These are phyloP conservation scores for Stenurella melanura DNA, from an alignment of 2,888 invertebrate species.

Conservation along the genomic window DNA sequence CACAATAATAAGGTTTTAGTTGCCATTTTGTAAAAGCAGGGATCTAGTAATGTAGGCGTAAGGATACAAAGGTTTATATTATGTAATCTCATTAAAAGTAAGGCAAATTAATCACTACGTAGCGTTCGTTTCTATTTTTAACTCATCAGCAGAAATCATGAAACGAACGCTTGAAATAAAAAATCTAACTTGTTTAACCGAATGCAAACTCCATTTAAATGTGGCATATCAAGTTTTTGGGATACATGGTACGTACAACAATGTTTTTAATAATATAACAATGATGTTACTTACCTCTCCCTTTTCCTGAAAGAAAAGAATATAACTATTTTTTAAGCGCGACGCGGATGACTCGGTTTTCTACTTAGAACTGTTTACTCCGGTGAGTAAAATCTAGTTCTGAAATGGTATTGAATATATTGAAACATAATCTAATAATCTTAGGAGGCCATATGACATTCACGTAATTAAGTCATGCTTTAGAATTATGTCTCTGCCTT, in stretches of 20 bases:
- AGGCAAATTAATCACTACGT: slow-evolving; percentile 45
- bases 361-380: not conserved
- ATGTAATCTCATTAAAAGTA: slow-evolving; percentile 34
- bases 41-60: slow-evolving; percentile 30
- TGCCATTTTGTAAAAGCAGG: slow-evolving; percentile 49
- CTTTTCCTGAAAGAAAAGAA: slow-evolving; percentile 35
- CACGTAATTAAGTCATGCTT: slow-evolving; percentile 54
- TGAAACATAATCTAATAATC: slow-evolving; percentile 53
- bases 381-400: not conserved
- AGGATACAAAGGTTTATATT: slow-evolving; percentile 41
- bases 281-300: slow-evolving; percentile 43
- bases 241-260: slow-evolving; percentile 57
- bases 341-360: slow-evolving; percentile 17
- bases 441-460: slow-evolving; percentile 58
- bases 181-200: slow-evolving; percentile 64
- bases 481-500: slow-evolving; percentile 19
- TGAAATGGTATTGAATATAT: slow-evolving; percentile 6
- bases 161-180: slow-evolving; percentile 51
- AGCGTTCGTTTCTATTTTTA: slow-evolving; percentile 42
- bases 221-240: slow-evolving; percentile 68
- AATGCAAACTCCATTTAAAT: slow-evolving; percentile 70
- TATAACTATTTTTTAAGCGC: slow-evolving; percentile 1
- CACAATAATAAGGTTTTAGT: slow-evolving; percentile 9
- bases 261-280: slow-evolving; percentile 22
- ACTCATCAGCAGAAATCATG: not conserved